Evolutionary conservation across 2,113 vertebrate genomes (phyloP).

Genomic region (Pao palembangensis): DNA sequence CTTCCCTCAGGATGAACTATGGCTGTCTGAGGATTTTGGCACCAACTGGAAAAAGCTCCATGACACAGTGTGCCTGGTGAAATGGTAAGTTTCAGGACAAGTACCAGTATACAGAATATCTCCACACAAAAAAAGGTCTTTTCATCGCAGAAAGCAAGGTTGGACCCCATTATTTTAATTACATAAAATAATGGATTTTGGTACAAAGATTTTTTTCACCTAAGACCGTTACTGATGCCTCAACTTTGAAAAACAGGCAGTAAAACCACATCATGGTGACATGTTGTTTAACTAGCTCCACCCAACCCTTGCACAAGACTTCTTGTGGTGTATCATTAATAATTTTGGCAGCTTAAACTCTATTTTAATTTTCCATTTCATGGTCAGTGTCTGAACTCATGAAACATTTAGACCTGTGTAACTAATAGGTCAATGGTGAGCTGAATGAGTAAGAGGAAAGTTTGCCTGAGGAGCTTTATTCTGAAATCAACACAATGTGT

Average conservation of each 20-base stretch:
- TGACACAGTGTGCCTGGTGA: constrained; percentile 83
- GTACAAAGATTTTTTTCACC: background rate
- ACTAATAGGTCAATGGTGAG: background rate
- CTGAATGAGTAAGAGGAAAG: constrained; percentile 2
- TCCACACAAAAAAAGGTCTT: background rate
- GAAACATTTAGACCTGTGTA: background rate
- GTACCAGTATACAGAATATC: too few relatives aligned
- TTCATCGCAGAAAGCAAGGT: background rate
- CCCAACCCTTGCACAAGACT: constrained; percentile 17
- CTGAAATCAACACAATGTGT: too few relatives aligned
- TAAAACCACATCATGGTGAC: constrained; percentile 12
- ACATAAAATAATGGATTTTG: too few relatives aligned
- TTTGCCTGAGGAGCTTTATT: too few relatives aligned
- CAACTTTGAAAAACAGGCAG: constrained; percentile 6
- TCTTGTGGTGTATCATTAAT: constrained; percentile 21
- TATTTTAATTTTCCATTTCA: constrained; percentile 13
- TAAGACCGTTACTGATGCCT: background rate
- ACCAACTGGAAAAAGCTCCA: constrained; percentile 83
- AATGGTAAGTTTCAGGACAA: constrained; percentile 80
- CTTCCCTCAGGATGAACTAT: constrained; percentile 82
- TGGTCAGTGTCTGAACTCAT: background rate
- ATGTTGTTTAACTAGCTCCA: constrained; percentile 3
- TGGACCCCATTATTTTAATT: too few relatives aligned
- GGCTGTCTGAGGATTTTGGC: constrained; percentile 87
- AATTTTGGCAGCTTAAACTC: background rate